Evolutionary conservation across 1,140 invertebrate species (phyloP).

Genomic region (Drosophila bocqueti): DNA sequence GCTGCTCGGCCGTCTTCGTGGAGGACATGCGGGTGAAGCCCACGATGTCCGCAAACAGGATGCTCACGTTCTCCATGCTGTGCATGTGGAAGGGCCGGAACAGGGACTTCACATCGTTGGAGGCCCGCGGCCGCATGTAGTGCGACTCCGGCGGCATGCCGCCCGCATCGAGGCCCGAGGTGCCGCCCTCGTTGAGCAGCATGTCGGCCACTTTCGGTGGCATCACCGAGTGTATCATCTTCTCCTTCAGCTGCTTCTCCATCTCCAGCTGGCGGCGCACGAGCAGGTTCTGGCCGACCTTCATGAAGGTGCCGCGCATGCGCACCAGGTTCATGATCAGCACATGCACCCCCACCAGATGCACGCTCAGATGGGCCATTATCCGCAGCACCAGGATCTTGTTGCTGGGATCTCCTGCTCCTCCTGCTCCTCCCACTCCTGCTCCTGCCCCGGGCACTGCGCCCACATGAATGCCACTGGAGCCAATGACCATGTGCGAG

Average conservation of each 20-base stretch:
- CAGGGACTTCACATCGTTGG: constrained; percentile 91
- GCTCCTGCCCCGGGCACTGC: constrained; percentile 33
- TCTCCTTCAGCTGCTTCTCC: constrained; percentile 97
- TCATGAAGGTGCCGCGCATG: constrained; percentile 98
- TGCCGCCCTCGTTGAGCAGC: constrained; percentile 91
- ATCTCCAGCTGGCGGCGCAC: constrained; percentile 95
- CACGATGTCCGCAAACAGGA: constrained; percentile 99
- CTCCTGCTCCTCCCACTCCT: not conserved
- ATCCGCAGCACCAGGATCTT: constrained; percentile 90
- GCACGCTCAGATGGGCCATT: constrained; percentile 94
- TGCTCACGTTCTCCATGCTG: constrained; percentile 97
- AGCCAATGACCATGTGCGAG: constrained; percentile 85
- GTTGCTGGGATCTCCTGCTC: constrained; percentile 84
- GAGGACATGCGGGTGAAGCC: constrained; percentile 99
- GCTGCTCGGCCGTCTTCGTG: constrained; percentile 95
- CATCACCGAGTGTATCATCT: constrained; percentile 99
- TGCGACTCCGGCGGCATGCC: constrained; percentile 66
- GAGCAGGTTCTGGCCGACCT: constrained; percentile 96
- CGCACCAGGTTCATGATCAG: constrained; percentile 96
- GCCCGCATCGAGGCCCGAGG: constrained; percentile 85
- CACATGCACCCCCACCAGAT: constrained; percentile 96
- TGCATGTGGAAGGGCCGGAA: constrained; percentile 97
- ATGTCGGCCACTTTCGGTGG: constrained; percentile 95
- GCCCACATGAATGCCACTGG: constrained; percentile 81
- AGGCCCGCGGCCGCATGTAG: constrained; percentile 86